These are phyloP conservation scores for Nebria ingens DNA, from an alignment of 1,140 invertebrate genomes.

Conservation along the genomic window DNA sequence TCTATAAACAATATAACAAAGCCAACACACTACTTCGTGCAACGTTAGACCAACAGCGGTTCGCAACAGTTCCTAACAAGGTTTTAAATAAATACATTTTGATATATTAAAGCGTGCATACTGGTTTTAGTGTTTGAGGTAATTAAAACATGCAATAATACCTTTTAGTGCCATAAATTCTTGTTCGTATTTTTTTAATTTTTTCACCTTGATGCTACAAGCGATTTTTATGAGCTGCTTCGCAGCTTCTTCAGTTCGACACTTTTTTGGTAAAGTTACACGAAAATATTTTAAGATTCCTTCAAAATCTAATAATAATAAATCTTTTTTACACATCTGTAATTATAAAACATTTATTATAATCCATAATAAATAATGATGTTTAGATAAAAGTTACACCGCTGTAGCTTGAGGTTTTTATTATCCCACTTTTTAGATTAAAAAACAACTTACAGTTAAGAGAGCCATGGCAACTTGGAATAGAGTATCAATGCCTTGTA, in stretches of 20 bases:
- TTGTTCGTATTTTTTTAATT: constrained; percentile 91
- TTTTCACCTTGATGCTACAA: constrained; percentile 85
- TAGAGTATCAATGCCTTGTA: constrained; percentile 87
- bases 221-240: constrained; percentile 82
- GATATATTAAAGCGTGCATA: no score
- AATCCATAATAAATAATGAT: constrained; percentile 12
- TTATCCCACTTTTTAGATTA: constrained; percentile 10
- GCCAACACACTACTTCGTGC: constrained; percentile 9
- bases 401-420: no score
- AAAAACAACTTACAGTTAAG: constrained; percentile 56
- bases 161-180: constrained; percentile 80
- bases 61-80: no score
- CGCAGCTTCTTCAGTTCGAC: constrained; percentile 80
- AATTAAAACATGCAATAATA: constrained; percentile 28
- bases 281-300: constrained; percentile 90
- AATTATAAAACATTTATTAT: constrained; percentile 25
- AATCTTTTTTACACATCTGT: constrained; percentile 77
- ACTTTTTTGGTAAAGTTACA: constrained; percentile 93
- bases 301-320: constrained; percentile 95
- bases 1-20: constrained; percentile 27
- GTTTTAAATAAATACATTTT: no score
- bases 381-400: no score
- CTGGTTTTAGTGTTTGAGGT: no score
- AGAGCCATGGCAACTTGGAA: constrained; percentile 94
- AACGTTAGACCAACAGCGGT: not conserved